Evolutionary conservation across 1,140 invertebrate species (phyloP).

Genomic region (Planococcus citri): DNA sequence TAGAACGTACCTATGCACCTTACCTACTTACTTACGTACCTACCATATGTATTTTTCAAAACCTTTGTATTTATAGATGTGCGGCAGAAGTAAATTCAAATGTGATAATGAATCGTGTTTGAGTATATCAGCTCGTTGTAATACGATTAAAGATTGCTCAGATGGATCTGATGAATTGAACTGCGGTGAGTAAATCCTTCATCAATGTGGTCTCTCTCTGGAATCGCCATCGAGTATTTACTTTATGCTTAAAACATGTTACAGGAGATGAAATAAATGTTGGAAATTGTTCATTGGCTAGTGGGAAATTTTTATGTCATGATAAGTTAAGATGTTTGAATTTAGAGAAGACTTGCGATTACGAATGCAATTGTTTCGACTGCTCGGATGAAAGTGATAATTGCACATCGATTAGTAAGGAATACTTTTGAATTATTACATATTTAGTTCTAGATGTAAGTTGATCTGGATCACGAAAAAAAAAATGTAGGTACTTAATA

Average conservation of each 20-base stretch:
- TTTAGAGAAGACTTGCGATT: background rate
- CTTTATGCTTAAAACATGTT: background rate
- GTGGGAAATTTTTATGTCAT: background rate
- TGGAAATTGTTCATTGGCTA: background rate
- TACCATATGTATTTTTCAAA: too few relatives aligned
- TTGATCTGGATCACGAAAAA: too few relatives aligned
- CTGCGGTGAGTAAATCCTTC: background rate
- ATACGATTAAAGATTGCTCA: background rate
- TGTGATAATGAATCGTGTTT: background rate
- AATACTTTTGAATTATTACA: too few relatives aligned
- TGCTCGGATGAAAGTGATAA: background rate
- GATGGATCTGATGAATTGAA: background rate
- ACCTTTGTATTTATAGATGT: too few relatives aligned
- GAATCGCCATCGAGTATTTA: background rate
- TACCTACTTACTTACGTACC: too few relatives aligned
- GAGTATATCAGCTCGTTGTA: background rate
- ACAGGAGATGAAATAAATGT: background rate
- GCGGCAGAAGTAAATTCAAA: background rate
- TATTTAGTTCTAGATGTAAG: too few relatives aligned
- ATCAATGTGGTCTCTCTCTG: background rate
- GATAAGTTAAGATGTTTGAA: background rate
- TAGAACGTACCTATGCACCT: too few relatives aligned
- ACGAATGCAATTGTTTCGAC: background rate
- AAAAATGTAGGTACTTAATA: too few relatives aligned
- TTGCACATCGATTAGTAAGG: background rate